A percentile compares a stretch with the other conserved stretches of the same genome.
Conservation (phyloP, 2,113 vertebrate species). For the Neolamprologus falcicula region DNA sequence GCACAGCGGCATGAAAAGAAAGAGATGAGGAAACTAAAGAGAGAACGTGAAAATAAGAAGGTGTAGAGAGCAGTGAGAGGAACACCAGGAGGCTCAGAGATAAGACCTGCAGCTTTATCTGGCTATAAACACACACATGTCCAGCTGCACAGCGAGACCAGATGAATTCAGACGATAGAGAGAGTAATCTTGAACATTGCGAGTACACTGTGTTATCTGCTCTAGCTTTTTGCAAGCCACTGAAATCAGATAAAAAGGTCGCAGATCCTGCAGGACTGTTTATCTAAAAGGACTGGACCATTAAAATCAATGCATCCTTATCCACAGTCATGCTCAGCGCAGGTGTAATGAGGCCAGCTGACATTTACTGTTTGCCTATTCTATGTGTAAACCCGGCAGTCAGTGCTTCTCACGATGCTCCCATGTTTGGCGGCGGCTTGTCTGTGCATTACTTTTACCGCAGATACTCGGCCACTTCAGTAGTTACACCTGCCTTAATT, state of each 20-base stretch:
- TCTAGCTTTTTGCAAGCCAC: neutral
- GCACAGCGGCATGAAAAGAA: neutral
- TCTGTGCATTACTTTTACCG: neutral
- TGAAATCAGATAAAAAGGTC: slow-evolving; percentile 21
- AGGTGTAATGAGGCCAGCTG: slow-evolving; percentile 25
- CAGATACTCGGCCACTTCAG: neutral
- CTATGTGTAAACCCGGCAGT: neutral
- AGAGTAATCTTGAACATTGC: neutral
- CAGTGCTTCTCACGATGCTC: neutral
- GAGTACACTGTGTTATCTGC: slow-evolving; percentile 25
- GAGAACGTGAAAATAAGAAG: neutral
- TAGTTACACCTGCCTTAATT: neutral
- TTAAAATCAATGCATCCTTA: slow-evolving; percentile 35
- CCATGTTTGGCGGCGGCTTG: neutral
- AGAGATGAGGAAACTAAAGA: neutral
- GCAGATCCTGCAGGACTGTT: slow-evolving; percentile 25
- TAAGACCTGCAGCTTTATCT: slow-evolving; percentile 42
- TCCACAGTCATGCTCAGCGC: slow-evolving; percentile 13
- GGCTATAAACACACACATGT: slow-evolving; percentile 17
- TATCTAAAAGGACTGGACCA: slow-evolving; percentile 32
- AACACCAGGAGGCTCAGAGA: slow-evolving; percentile 12
- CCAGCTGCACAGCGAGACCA: neutral
- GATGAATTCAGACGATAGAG: slow-evolving; percentile 21
- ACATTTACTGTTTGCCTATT: slow-evolving; percentile 18
- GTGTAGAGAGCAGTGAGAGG: neutral